Base-by-base conservation (phyloP, 2,888 invertebrate species). In the Balanococcus diminutus region DNA sequence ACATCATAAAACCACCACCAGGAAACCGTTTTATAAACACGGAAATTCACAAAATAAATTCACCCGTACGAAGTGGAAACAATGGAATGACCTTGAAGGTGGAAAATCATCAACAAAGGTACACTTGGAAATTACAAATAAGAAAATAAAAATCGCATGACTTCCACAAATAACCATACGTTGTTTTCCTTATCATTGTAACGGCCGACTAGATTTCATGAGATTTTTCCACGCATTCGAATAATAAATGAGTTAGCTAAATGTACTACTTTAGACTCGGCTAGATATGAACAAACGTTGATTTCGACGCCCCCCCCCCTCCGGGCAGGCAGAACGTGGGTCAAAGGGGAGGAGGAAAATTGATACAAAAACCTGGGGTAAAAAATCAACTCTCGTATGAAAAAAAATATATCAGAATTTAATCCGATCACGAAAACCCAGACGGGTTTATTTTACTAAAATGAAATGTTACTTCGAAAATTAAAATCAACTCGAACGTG, bases 131-230 rank as follows among this genome's bases (percentile, higher is more conserved):
- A 79, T 79, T 79, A 79, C 75, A 36, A 19, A 79, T 79, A 79
- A 79, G 67, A 79, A 79, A 79, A 79, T 72, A 32, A 72, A 36
- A 79, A 79, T 79, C 75, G 75, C 75, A 79, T 79, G 75, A 79
- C 75, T 79, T 36, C 3, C 5, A 36, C 75, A 19, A 79, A 79
- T 79, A 79, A 79, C 75, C 75, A 79, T 79, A 79, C 36, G 75
- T 79, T 79, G 36, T 79, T 79, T 79, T 79, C n/a, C 25, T 28
- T 28, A 67, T 28, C 75, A 79, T 79, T n/a, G 31, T 36, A 79
- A 79, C 75, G 28, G 28, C 36, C 36, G 75, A 28, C 75, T 79
- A 36, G 36, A 79, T 79, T 79, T 79, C 75, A 79, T 36, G 36
- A 79, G 36, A 79, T 36, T 79, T 67, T 79, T 79, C 75, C 75